A percentile compares a stretch with the other conserved stretches of the same genome.
Conservation (phyloP, 2,888 invertebrate species). For the Perithous albicinctus region DNA sequence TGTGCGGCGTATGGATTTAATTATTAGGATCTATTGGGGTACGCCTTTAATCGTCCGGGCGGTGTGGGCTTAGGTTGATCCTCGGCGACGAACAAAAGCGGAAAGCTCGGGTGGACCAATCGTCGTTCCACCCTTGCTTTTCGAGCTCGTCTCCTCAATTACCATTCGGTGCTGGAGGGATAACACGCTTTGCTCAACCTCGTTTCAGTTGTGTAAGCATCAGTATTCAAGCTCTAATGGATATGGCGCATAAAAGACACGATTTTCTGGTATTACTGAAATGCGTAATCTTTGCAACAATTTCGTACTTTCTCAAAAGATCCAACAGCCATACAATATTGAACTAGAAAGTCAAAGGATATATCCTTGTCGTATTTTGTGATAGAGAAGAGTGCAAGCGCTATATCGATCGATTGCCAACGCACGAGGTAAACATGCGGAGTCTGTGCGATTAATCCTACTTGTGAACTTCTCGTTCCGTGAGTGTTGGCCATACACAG, state of each 20-base stretch:
- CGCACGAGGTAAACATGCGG: conserved; percentile 69
- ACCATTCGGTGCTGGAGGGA: conserved; percentile 43
- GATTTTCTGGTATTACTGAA: background rate
- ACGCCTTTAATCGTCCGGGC: conserved; percentile 79
- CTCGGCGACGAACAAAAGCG: conserved; percentile 70
- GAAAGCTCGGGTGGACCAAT: conserved; percentile 47
- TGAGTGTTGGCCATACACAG: conserved; percentile 46
- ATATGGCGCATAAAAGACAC: conserved; percentile 5
- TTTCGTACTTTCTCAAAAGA: background rate
- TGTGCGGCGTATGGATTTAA: conserved; percentile 76
- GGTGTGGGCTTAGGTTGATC: conserved; percentile 73
- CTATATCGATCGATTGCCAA: conserved; percentile 3
- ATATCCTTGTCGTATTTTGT: background rate
- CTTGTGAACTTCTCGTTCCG: conserved; percentile 44
- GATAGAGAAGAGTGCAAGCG: conserved; percentile 3
- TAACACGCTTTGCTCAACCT: conserved; percentile 36
- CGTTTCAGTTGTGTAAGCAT: conserved; percentile 22
- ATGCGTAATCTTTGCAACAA: background rate
- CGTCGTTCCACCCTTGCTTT: conserved; percentile 17
- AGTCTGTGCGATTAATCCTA: conserved; percentile 61
- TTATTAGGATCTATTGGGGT: conserved; percentile 79
- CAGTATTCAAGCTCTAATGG: conserved; percentile 20
- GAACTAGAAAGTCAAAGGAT: conserved; percentile 15
- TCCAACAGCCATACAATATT: background rate
- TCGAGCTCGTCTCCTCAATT: conserved; percentile 34